Evolutionary conservation across 2,797 vertebrate species (phyloP), one percentile per base, ranked within the genome.

Genomic region (Alcedo atthis): DNA sequence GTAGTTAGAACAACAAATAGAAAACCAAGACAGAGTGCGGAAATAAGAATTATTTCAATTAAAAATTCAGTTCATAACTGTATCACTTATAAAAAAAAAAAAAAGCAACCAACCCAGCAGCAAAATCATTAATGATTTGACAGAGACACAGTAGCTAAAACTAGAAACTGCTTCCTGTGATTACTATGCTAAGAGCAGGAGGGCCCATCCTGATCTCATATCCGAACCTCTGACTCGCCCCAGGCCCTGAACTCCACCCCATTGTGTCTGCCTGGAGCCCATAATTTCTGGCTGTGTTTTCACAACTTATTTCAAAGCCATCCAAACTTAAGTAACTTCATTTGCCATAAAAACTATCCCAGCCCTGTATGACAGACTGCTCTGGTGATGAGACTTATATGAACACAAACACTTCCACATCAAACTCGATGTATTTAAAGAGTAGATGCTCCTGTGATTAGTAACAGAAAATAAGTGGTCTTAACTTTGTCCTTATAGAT

Each of bases 1-100:
- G 96, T 94, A 97, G 95, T 96, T 92, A 82, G 82, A 40, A 48
- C 42, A 92, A 67, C 68, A 80, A 55, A 76, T 4, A 92, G 69
- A 69, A 90, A 77, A 70, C 15, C 24, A 46, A 79, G 78, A 33
- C 30, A 22, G 88, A 71, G 69, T 42, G 42, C 24, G 86, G 69
- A 73, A 82, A 67, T 14, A 25, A 54, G 35, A 71, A 58, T 59
- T 73, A 67, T 58, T 92, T 70, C 2, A 5, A 12, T 24, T 33
- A 75, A 43, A 46, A 53, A 8, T 21, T 26, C 3, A 12, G 42
- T 13, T 32, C n/a, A 10, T 46, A 53, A 32, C 62, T 3, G 2
- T 30, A 32, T 74, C 78, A 59, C 30, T 93, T 70, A 45, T 12
- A 78, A 59, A 68, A 48, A 55, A 3, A 37, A 37, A 37, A 37